phyloP scores from a whole-genome alignment of 2,797 vertebrate genomes.

The Luscinia megarhynchos region DNA sequence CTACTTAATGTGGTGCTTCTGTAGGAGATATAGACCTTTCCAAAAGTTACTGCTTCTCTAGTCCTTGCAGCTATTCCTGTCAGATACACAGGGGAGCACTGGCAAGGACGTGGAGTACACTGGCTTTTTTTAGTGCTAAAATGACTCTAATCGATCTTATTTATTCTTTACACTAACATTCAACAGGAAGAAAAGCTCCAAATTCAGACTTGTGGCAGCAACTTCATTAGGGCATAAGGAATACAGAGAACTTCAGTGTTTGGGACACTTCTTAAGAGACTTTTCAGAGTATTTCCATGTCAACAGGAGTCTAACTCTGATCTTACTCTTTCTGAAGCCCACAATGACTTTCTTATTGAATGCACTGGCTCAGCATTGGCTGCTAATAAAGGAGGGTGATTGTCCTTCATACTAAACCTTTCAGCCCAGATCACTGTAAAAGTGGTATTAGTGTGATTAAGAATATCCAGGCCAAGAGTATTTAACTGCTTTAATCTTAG shows the following conservation, averaged over 20 bases:
- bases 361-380: neutral
- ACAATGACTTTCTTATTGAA: neutral
- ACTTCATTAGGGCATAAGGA: neutral
- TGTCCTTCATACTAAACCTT: constrained; percentile 22
- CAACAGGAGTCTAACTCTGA: neutral
- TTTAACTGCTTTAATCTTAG: constrained; percentile 35
- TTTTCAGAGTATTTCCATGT: constrained; percentile 18
- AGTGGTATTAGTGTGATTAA: constrained; percentile 33
- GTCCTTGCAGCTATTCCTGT: constrained; percentile 41
- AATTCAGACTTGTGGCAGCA: neutral
- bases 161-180: constrained; percentile 3
- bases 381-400: neutral
- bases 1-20: constrained; percentile 46
- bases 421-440: constrained; percentile 34
- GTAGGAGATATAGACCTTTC: neutral
- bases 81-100: neutral
- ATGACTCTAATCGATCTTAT: constrained; percentile 21
- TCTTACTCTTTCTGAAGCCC: neutral
- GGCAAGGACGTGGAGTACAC: constrained; percentile 10
- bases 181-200: neutral
- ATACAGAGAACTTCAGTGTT: neutral
- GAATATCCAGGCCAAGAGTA: neutral
- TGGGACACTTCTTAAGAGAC: neutral
- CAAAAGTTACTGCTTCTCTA: constrained; percentile 49
- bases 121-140: constrained; percentile 15